Evolutionary conservation across 2,797 vertebrate species (phyloP), one percentile per base, ranked within the genome.

Genomic region (Sebastes baramenuke): DNA sequence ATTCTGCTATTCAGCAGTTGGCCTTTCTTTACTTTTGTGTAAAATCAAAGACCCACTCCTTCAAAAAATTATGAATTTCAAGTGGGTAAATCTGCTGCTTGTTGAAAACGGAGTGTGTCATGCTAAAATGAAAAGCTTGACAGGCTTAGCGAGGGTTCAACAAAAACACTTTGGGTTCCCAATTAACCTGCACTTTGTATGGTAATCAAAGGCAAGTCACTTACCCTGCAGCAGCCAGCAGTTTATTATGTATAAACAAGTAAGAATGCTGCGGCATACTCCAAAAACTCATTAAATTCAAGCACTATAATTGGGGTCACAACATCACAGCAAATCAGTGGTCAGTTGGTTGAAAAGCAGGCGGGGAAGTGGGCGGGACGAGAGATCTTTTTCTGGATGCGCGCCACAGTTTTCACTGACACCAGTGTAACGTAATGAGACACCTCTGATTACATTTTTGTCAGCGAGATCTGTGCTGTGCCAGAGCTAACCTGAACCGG

Each of bases 391-490:
- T 77, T 85, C 42, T 84, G 38, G 60, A 36, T 72, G 66, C 64
- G 74, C 38, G 42, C 46, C 77, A 77, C 75, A 72, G 71, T 87
- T 88, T 84, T 76, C 79, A 82, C 82, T 72, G 81, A 82, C 82
- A 77, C 62, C 78, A 73, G 78, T 84, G 42, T 87, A 91, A 89
- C 68, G 59, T 81, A 80, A 79, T 85, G 85, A 87, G 91, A 91
- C 91, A 89, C 77, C 69, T 86, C 75, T 88, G 75, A 93, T 95
- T 90, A 83, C 59, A 72, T 86, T 89, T 87, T 87, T 71, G 84
- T 87, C 88, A 84, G 83, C 18, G 64, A 69, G 74, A 80, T 81
- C 55, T 69, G 22, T 54, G 65, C 38, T 38, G 64, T 38, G 56
- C 79, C 60, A 58, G 78, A 61, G 61, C 54, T 78, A 87, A 87